These are phyloP conservation scores for Cepphus grylle DNA, from an alignment of 2,113 vertebrate genomes.

Conservation along the genomic window DNA sequence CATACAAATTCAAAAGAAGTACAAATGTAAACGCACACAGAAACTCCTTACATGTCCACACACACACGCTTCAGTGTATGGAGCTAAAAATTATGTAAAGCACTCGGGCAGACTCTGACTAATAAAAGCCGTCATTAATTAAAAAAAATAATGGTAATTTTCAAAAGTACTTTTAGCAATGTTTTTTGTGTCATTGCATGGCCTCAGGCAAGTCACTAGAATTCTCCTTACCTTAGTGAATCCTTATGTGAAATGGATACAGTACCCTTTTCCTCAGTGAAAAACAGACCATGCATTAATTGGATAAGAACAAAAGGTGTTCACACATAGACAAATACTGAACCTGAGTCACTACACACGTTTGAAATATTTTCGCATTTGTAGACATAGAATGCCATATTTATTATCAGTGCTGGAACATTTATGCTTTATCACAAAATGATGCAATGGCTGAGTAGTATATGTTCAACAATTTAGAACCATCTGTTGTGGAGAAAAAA, in stretches of 20 bases:
- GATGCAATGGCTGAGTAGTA: not conserved
- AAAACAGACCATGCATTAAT: not conserved
- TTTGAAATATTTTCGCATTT: not conserved
- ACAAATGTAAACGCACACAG: not conserved
- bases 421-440: not conserved
- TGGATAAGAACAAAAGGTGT: not conserved
- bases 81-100: not conserved
- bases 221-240: not conserved
- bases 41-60: not conserved
- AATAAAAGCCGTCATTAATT: not conserved
- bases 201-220: not conserved
- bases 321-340: not conserved
- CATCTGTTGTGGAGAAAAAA: not conserved
- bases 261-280: not conserved
- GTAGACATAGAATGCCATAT: not conserved
- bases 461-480: not conserved
- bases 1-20: not conserved
- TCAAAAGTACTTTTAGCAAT: not conserved
- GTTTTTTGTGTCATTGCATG: not conserved
- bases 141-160: not conserved
- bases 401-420: not conserved
- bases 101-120: not conserved
- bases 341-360: not conserved
- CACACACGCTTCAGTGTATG: rapidly evolving
- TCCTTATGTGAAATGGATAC: not conserved